Evolutionary conservation across 2,797 vertebrate genomes (phyloP).

Genomic region (Synaphobranchus kaupii): DNA sequence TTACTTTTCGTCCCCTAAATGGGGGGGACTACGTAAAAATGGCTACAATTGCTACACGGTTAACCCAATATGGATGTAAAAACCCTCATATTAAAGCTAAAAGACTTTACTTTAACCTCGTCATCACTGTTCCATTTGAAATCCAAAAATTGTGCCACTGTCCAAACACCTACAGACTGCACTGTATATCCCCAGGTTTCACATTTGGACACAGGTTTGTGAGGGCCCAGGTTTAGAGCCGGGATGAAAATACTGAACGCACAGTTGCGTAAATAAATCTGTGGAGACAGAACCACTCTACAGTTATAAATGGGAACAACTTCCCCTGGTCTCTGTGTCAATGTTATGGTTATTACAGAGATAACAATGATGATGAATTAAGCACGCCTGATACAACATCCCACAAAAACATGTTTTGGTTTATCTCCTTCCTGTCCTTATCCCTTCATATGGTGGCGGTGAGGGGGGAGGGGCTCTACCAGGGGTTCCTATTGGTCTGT

Average conservation of each 20-base stretch:
- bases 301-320: neutral
- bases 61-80: too few species aligned
- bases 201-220: neutral
- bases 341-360: neutral
- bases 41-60: too few species aligned
- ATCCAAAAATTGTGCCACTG: too few species aligned
- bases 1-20: too few species aligned
- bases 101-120: too few species aligned
- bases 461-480: constrained; percentile 73
- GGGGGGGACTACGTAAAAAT: too few species aligned
- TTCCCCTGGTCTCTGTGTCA: neutral
- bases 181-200: neutral
- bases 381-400: neutral
- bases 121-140: too few species aligned
- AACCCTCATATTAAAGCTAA: too few species aligned
- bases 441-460: neutral
- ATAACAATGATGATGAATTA: neutral
- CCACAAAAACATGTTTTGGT: neutral
- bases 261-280: neutral
- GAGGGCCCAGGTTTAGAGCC: neutral
- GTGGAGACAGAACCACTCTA: neutral
- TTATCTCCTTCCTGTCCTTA: neutral
- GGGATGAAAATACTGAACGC: neutral
- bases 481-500: constrained; percentile 91
- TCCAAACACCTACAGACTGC: too few species aligned